Conservation (phyloP, 2,888 invertebrate species). For the Cheilosia urbana region DNA sequence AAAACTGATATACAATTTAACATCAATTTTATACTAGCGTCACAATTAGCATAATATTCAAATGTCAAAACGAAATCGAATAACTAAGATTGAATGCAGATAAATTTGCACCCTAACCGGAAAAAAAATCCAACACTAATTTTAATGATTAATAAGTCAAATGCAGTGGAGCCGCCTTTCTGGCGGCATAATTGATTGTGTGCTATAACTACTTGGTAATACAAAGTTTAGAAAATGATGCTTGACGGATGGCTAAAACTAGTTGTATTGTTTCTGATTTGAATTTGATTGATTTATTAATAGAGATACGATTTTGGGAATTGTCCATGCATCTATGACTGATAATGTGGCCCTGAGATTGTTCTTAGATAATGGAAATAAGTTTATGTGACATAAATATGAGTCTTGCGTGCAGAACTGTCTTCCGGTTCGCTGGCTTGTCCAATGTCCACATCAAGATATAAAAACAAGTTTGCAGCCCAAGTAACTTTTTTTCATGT, state of each 20-base stretch:
- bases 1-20: conserved; percentile 24
- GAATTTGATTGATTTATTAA: not conserved
- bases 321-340: not conserved
- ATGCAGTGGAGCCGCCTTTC: not conserved
- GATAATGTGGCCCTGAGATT: not conserved
- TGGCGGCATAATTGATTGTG: not conserved
- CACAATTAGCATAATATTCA: conserved; percentile 39
- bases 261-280: not conserved
- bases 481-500: too few species aligned
- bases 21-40: not conserved
- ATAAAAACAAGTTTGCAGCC: too few species aligned
- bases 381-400: not conserved
- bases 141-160: not conserved
- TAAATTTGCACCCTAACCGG: conserved; percentile 5
- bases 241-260: not conserved
- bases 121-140: not conserved
- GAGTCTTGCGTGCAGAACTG: too few species aligned
- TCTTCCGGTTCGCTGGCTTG: too few species aligned
- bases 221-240: not conserved
- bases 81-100: conserved; percentile 38
- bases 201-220: not conserved
- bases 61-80: conserved; percentile 29
- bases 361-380: not conserved
- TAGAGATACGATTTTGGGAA: not conserved
- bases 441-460: too few species aligned